These are phyloP conservation scores for Hylomyscus alleni DNA, from an alignment of 2,797 vertebrate species.

Conservation along the genomic window DNA sequence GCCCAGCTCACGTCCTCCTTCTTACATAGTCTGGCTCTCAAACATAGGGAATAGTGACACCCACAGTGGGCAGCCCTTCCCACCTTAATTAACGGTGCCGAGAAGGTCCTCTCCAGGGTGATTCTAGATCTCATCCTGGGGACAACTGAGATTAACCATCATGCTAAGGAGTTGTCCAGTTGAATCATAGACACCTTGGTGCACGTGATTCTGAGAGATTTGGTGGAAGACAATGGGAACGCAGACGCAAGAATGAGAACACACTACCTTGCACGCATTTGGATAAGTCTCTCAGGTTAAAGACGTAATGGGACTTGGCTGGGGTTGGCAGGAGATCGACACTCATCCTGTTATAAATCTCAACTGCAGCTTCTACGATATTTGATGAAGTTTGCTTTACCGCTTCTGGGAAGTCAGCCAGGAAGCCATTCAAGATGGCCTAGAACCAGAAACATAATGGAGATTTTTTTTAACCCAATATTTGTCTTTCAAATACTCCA, in stretches of 20 bases:
- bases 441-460: constrained; percentile 78
- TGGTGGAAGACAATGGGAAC: constrained; percentile 6
- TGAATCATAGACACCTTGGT: background rate
- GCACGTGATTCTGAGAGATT: background rate
- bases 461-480: background rate
- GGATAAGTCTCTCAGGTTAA: constrained; percentile 94
- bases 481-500: constrained; percentile 9
- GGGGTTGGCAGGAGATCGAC: constrained; percentile 94
- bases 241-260: background rate
- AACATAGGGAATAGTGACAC: background rate
- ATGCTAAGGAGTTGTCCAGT: background rate
- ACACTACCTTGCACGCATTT: constrained; percentile 94
- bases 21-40: background rate
- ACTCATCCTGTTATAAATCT: constrained; percentile 94
- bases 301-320: constrained; percentile 95
- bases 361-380: constrained; percentile 93
- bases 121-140: background rate
- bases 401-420: constrained; percentile 90
- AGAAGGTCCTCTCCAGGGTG: background rate
- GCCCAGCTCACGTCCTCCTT: background rate
- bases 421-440: constrained; percentile 93
- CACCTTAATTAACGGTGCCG: background rate
- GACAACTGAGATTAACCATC: background rate
- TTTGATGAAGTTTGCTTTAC: constrained; percentile 90
- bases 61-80: background rate